Percentiles rank a stretch among this genome's conserved stretches.
These are phyloP conservation scores for Xylota segnis DNA, from an alignment of 2,888 invertebrate genomes.

Conservation along the genomic window DNA sequence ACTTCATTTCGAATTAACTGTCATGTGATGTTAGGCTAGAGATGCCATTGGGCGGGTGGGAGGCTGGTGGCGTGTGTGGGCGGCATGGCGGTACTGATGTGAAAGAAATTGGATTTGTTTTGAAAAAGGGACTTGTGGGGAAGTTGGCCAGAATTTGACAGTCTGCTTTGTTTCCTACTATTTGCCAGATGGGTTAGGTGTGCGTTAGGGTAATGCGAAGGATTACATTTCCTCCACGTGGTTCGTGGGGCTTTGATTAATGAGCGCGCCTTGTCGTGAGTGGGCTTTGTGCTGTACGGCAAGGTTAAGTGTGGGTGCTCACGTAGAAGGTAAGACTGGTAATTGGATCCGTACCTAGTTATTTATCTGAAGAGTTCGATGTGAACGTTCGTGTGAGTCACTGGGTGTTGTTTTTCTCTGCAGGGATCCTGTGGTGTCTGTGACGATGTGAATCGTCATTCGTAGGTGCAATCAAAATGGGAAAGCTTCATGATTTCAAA, in stretches of 20 bases:
- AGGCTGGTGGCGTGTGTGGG: neutral
- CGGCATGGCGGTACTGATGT: constrained; percentile 1
- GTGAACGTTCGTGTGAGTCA: neutral
- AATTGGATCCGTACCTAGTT: neutral
- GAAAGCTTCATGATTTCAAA: no score
- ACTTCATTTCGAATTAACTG: constrained; percentile 25
- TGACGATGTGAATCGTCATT: no score
- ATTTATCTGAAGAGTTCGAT: neutral
- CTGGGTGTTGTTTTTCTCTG: no score
- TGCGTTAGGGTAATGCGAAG: neutral
- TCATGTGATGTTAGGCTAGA: constrained; percentile 20
- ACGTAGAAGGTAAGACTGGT: neutral
- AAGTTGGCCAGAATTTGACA: neutral
- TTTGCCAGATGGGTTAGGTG: neutral
- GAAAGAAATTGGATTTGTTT: constrained; percentile 20
- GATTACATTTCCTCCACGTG: neutral
- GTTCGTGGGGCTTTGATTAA: constrained; percentile 1
- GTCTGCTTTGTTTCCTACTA: neutral
- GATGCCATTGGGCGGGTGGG: constrained; percentile 18
- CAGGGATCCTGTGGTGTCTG: no score
- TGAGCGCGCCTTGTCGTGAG: neutral
- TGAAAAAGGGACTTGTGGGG: neutral
- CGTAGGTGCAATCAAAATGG: no score
- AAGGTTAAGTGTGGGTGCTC: neutral
- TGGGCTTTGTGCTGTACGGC: neutral